Base-by-base conservation (phyloP, 1,140 invertebrate species). In the Acromyrmex heyeri region DNA sequence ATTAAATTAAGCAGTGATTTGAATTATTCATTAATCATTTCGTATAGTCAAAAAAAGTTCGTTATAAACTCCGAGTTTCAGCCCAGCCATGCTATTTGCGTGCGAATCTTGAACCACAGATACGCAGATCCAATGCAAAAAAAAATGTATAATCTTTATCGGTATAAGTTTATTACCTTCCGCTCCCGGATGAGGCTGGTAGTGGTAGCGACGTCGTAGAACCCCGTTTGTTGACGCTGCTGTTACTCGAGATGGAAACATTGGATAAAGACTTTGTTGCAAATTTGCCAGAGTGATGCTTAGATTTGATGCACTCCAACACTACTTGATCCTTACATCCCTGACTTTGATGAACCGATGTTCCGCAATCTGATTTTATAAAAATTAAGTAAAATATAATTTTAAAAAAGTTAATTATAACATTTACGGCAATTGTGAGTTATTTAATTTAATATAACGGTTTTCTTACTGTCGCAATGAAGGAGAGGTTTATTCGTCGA, bases 251-350 rank as follows among this genome's bases (percentile, higher is more conserved):
- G 27, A 92, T 89, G 5, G 94, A 94, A 12, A 91, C 92, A 77
- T 89, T 95, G 7, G 94, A 95, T 24, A 93, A 88, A n/a, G 94
- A 94, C 72, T 95, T 95, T 24, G 90, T 91, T 10, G 93, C 90
- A 61, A 91, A 91, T 88, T 95, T 95, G 69, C 88, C 91, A n/a
- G 93, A 92, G 7, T 93, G 90, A 64, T 92, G 91, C 50, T 95
- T 95, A 0, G 91, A 87, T 92, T 97, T 97, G 78, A 96, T 96
- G 94, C 98, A 99, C 86, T 98, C 97, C 50, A 96, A 94, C 16
- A 92, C 90, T 86, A 98, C 97, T 95, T 98, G 97, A 93, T 98
- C 98, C 94, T 98, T 98, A 94, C 98, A 99, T 5, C 96, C 96
- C 73, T 93, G 94, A 92, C 97, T 97, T 92, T 98, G 98, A 95